Base-by-base conservation (phyloP, 35 echinoderm and acorn worm genomes). In the Eucidaris tribuloides region DNA sequence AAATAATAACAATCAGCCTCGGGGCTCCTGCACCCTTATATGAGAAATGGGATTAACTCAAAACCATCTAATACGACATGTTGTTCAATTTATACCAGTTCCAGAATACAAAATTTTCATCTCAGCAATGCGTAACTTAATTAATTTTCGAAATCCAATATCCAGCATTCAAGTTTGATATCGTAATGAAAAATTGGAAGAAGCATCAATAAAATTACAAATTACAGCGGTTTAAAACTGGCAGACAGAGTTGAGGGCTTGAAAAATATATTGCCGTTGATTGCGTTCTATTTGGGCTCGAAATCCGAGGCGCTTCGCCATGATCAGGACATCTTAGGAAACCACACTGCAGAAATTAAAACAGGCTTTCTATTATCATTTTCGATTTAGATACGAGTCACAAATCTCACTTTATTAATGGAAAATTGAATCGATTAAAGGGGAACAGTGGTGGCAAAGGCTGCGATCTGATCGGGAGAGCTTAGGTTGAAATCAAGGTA, bases 381-480 rank as follows among this genome's bases (percentile, higher is more conserved):
- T 25, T 74, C 68, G 35, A 24, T 44, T 9, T 40, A 17, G 68
- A 74, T 40, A 20, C 68, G 35, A 38, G 37, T n/a, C 68, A 24
- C 41, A 74, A 74, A 74, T 38, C 68, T 74, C 35, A 38, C 22
- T 74, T 74, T 74, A 74, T 74, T 74, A 74, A 74, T 74, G 40
- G 44, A 74, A 74, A 74, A 74, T 74, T 33, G 48, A 40, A 74
- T 33, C 44, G 68, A 74, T 74, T n/a, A n/a, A 42, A 74, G n/a
- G 9, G 68, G 44, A 40, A 74, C 38, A 74, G 68, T 41, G 68
- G 68, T 74, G 23, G 29, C 23, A 40, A 11, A 40, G n/a, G 40
- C 38, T 15, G 34, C 24, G 68, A 24, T 22, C 44, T 33, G 44
- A 42, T 40, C 38, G 7, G 9, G 68, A 44, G 68, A 74, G 68